Evolutionary conservation across 92 coral and sea anemone species (phyloP), one percentile per base, ranked within the genome.

Genomic region (Porites evermanni): DNA sequence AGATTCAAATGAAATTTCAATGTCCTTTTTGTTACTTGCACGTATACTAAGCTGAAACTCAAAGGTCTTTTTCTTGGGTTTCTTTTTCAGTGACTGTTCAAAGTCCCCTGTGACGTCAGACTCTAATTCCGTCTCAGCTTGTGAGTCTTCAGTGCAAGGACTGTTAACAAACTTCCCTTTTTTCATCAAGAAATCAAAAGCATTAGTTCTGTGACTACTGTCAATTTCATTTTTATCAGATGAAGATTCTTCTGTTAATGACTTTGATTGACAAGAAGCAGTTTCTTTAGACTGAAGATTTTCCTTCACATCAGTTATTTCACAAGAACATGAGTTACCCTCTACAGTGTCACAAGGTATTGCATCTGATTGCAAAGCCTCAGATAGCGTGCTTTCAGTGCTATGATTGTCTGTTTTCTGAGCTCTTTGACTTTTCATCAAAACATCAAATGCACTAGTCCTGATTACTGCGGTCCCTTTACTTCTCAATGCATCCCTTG

Each of bases 361-460:
- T 17, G 20, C 6, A 64, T 9, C 8, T 44, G 52, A 16, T 19
- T 52, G 17, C 64, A 47, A 18, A 50, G 72, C 14, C 51, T 83
- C 74, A 38, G 20, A 9, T 12, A 19, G 1, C 6, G 72, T 61
- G 64, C 1, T 20, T 10, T 74, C 80, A 12, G 52, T 2, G 23
- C 17, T 72, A 7, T 18, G 47, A 12, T 21, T 59, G 50, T 83
- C 80, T 12, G n/a, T n/a, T 26, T 24, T 73, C 51, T 64, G 72
- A 14, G 10, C 32, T 60, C 60, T 80, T 52, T 88, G 84, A 65
- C 91, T 92, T 65, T 72, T 88, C 98, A 94, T 94, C 70, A 94
- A 78, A 52, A 92, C 68, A 75, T 92, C 94, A 92, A 94, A 94
- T 11, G 90, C 95, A 92, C 88, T 88, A 54, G 92, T 85, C 4